phyloP scores from a whole-genome alignment of 1,140 invertebrate genomes.

The Ditylenchus dipsaci region DNA sequence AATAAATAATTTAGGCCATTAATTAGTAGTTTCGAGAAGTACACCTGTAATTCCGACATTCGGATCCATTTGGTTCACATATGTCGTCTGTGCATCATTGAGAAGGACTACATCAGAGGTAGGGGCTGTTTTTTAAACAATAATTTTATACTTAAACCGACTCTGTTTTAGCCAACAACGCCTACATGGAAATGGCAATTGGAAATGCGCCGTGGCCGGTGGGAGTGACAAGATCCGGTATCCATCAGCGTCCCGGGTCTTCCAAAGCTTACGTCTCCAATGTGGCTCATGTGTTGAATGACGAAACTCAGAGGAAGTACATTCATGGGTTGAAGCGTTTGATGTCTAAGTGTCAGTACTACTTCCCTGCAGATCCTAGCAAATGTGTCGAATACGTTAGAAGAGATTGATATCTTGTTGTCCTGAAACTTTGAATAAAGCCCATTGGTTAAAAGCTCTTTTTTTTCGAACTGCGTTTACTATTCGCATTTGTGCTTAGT shows the following conservation, averaged over 20 bases:
- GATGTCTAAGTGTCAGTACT: conserved; percentile 96
- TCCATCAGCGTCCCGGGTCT: conserved; percentile 95
- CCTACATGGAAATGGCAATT: conserved; percentile 82
- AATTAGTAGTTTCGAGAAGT: conserved; percentile 39
- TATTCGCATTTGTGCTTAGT: too few relatives aligned
- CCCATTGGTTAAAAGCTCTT: not conserved
- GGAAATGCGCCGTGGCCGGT: conserved; percentile 99
- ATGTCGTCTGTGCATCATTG: conserved; percentile 43
- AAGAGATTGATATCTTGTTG: conserved; percentile 16
- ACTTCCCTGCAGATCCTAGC: conserved; percentile 92
- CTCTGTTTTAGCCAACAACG: conserved; percentile 60
- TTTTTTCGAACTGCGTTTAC: conserved; percentile 7
- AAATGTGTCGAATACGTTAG: conserved; percentile 83
- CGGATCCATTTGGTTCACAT: conserved; percentile 51
- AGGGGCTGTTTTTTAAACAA: conserved; percentile 38
- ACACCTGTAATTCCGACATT: conserved; percentile 49
- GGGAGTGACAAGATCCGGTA: conserved; percentile 99
- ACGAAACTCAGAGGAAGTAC: conserved; percentile 81
- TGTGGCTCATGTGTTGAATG: conserved; percentile 97
- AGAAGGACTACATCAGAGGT: conserved; percentile 55
- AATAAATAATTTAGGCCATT: conserved; percentile 50
- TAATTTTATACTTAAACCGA: not conserved
- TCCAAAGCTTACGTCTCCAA: conserved; percentile 99
- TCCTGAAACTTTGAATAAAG: conserved; percentile 2
- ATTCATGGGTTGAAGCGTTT: conserved; percentile 69